Base-by-base conservation (phyloP, 2,888 invertebrate genomes). In the Congeria kusceri region DNA sequence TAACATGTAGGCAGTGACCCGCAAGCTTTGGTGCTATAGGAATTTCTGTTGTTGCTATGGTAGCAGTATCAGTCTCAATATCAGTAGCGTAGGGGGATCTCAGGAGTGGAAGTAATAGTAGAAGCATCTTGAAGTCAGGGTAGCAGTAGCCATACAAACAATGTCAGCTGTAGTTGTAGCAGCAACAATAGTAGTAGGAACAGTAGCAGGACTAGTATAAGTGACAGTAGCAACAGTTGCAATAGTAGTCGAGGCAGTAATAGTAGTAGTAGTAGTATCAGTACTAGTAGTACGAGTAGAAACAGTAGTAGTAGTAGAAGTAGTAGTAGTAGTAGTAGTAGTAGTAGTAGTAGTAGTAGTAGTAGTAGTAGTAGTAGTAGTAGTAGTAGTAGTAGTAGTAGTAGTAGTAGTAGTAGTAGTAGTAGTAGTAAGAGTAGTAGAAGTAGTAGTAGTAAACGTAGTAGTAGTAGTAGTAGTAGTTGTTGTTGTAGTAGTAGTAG, bases 231-330 rank as follows among this genome's bases (percentile, higher is more conserved):
- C 9, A 61, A 32, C n/a, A 61, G 62, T 39, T 29, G 62, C 29
- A 61, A 32, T 61, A 61, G 39, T 61, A 61, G 62, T 61, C 11
- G 62, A 5, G 29, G 62, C 5, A 61, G 62, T 28, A 61, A n/a
- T 28, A 61, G 62, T 28, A 61, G 62, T 18, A 61, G 62, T 20
- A 49, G 49, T 49, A 49, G 49, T 20, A 49, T 4, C 5, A 49
- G 20, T 49, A 49, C 7, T 49, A 49, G 49, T 49, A 49, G 49
- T 49, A 49, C 7, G 4, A 18, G 49, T 49, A 49, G 49, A 9
- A 49, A 15, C 15, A 18, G 49, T 49, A 49, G 49, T 49, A 49
- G 49, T 49, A 49, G 49, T 20, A 49, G 49, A 9, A 49, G 49
- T 49, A 49, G 49, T 49, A 49, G 49, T 49, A 49, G 49, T 49